Conservation (phyloP, 2,797 vertebrate species). For the Sebastes flavidus region DNA sequence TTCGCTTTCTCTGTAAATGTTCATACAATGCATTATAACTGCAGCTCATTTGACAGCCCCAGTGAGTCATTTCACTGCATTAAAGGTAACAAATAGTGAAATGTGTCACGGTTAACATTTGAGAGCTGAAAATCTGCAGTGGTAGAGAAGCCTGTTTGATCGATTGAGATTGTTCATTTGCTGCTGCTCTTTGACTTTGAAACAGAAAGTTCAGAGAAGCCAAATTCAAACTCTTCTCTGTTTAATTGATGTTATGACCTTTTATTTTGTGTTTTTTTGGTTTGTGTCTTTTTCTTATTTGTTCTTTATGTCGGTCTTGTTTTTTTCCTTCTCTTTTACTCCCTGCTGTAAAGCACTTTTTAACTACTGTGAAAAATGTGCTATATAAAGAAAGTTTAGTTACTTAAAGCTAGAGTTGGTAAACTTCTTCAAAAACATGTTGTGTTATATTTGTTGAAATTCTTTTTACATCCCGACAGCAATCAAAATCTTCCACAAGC, state of each 20-base stretch:
- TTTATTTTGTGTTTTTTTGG: neutral
- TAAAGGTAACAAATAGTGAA: neutral
- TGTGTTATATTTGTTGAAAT: neutral
- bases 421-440: neutral
- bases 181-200: neutral
- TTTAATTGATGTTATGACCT: neutral
- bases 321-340: neutral
- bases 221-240: neutral
- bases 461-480: fast-evolving
- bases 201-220: neutral
- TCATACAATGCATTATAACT: no score
- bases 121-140: neutral
- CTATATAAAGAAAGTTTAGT: neutral
- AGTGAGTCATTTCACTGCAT: neutral
- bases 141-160: neutral
- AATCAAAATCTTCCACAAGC: neutral
- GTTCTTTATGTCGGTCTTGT: no score
- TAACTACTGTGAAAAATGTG: neutral
- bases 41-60: no score
- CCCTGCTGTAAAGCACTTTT: neutral
- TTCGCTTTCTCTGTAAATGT: no score
- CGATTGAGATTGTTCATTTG: neutral
- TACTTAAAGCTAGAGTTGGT: neutral
- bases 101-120: neutral
- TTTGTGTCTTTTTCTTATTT: no score